Conservation (phyloP, 2,113 vertebrate genomes). For the Callithrix jacchus region DNA sequence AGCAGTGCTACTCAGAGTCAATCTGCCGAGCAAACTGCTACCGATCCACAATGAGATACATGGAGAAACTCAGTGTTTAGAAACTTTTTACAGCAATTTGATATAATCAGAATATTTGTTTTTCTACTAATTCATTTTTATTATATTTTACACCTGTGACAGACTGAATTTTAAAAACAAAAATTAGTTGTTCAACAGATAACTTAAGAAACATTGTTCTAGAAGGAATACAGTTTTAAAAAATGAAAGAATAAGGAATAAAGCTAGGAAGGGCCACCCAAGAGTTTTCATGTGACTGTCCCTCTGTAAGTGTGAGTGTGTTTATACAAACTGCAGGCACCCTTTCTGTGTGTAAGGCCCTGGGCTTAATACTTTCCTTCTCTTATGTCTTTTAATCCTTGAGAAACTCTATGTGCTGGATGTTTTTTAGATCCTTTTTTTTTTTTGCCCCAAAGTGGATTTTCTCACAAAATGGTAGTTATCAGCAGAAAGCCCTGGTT, state of each 20-base stretch:
- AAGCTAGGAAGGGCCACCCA: neutral
- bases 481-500: constrained; percentile 5
- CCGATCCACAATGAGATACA: neutral
- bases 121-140: neutral
- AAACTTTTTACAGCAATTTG: neutral
- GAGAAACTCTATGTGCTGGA: neutral
- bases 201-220: neutral
- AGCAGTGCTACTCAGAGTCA: neutral
- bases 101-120: neutral
- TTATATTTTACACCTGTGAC: neutral
- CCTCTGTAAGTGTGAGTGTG: fast-evolving
- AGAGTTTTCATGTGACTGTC: neutral
- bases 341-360: neutral
- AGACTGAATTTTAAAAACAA: neutral
- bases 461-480: constrained; percentile 38
- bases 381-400: neutral
- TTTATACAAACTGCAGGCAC: neutral
- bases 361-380: neutral
- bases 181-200: neutral
- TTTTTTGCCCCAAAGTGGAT: neutral
- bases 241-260: neutral
- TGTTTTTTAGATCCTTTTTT: neutral
- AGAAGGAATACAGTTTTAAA: neutral
- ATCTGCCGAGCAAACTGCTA: neutral
- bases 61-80: neutral